These are phyloP conservation scores for Antedon mediterranea DNA, from an alignment of 53 echinoderm and acorn worm genomes.

Conservation along the genomic window DNA sequence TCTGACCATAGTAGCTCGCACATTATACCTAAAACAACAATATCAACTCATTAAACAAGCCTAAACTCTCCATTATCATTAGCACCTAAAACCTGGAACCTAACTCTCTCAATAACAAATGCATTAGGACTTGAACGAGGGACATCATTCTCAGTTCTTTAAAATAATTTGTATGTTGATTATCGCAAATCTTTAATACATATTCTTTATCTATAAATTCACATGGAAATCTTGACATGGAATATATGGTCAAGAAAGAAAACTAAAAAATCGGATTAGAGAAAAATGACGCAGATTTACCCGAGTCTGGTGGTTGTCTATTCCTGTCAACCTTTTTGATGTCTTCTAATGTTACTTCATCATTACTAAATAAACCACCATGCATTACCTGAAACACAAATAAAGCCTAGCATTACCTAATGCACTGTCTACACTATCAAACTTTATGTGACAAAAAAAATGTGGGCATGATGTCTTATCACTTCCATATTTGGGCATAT, in stretches of 20 bases:
- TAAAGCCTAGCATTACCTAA: not conserved
- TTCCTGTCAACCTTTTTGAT: constrained; percentile 71
- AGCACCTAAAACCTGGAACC: not conserved
- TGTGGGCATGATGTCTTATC: too few species aligned
- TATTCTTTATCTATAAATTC: too few species aligned
- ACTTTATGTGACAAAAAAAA: too few species aligned
- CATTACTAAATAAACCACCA: constrained; percentile 77
- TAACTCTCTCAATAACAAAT: too few species aligned
- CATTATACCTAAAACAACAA: constrained; percentile 58
- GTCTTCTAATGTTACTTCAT: constrained; percentile 83
- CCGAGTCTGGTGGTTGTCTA: constrained; percentile 82
- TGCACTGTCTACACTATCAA: too few species aligned
- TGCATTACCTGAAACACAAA: constrained; percentile 56
- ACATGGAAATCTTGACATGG: too few species aligned
- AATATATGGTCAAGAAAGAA: too few species aligned
- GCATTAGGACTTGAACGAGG: too few species aligned
- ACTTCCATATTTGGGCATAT: too few species aligned
- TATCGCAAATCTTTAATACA: too few species aligned
- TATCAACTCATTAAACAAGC: not conserved
- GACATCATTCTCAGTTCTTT: too few species aligned
- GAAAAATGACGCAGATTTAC: constrained; percentile 26
- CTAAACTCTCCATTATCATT: not conserved
- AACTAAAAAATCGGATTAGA: not conserved
- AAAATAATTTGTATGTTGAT: too few species aligned
- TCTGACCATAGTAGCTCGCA: constrained; percentile 98